Evolutionary conservation across 2,888 invertebrate species (phyloP).

Genomic region (Pegoplata infirma): DNA sequence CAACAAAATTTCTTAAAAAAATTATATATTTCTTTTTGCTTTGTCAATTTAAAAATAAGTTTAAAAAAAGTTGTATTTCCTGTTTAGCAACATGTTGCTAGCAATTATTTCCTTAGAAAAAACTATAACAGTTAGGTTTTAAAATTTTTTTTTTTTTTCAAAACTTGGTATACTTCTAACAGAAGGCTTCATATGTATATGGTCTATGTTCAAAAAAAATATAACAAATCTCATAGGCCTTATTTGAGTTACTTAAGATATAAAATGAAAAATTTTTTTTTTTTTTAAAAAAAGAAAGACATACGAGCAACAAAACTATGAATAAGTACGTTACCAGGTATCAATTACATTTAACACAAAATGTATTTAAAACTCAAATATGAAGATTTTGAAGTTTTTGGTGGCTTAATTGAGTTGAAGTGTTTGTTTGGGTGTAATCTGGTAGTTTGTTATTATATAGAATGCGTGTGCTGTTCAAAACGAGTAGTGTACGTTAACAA

Average conservation of each 20-base stretch:
- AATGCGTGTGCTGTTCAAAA: not conserved
- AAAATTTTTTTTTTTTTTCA: too few species aligned
- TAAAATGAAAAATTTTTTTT: constrained; percentile 23
- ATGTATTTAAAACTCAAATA: constrained; percentile 32
- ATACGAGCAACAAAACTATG: not conserved
- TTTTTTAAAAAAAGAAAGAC: not conserved
- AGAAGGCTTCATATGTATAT: too few species aligned
- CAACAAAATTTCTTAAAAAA: too few species aligned
- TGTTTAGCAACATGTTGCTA: too few species aligned
- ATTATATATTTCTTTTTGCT: too few species aligned
- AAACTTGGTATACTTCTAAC: too few species aligned
- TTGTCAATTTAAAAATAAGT: too few species aligned
- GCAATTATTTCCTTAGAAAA: too few species aligned
- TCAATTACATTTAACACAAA: constrained; percentile 49
- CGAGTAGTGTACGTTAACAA: constrained; percentile 8
- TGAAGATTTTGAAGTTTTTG: constrained; percentile 10
- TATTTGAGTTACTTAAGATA: constrained; percentile 51
- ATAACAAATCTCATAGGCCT: constrained; percentile 42
- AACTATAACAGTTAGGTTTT: too few species aligned
- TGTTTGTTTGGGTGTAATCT: constrained; percentile 58
- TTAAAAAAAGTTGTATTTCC: too few species aligned
- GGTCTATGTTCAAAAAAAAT: too few species aligned
- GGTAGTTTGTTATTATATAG: constrained; percentile 32
- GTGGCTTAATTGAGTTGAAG: constrained; percentile 58
- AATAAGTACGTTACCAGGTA: constrained; percentile 4